These are phyloP conservation scores for Triplophysa siluroides DNA, from an alignment of 2,113 vertebrate genomes.

Conservation along the genomic window DNA sequence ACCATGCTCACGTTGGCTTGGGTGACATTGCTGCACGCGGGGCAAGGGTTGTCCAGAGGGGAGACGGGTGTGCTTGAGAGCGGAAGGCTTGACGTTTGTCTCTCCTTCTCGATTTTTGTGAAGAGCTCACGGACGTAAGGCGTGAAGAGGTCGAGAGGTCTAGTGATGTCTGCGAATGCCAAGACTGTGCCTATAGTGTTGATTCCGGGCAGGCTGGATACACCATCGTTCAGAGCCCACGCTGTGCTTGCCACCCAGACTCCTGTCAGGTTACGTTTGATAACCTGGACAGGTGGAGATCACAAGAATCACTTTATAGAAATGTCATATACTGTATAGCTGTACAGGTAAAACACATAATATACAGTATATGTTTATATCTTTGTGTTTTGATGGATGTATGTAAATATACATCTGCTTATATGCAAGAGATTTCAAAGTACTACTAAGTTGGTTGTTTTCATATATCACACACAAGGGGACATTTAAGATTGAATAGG, in stretches of 20 bases:
- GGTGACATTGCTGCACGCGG: conserved; percentile 67
- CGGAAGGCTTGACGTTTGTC: accelerated
- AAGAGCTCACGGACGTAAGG: conserved; percentile 63
- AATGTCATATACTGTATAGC: too few species aligned
- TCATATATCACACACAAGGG: too few species aligned
- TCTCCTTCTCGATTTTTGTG: conserved; percentile 61
- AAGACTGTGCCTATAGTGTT: conserved; percentile 79
- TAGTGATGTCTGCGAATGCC: conserved; percentile 63
- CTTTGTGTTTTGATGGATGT: too few species aligned
- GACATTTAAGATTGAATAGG: too few species aligned
- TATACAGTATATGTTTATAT: too few species aligned
- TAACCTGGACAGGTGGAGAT: conserved; percentile 63
- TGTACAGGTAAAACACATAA: too few species aligned
- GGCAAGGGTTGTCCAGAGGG: conserved; percentile 62
- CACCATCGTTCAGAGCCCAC: conserved; percentile 69
- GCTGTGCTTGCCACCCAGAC: conserved; percentile 86
- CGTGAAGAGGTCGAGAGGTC: conserved; percentile 58
- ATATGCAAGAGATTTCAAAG: too few species aligned
- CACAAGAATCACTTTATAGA: not conserved
- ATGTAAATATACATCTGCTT: too few species aligned
- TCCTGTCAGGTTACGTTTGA: conserved; percentile 68
- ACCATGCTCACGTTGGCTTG: conserved; percentile 55
- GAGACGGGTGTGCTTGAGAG: not conserved
- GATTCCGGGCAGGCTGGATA: conserved; percentile 66
- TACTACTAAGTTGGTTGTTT: too few species aligned